These are phyloP conservation scores for Myrmecobius fasciatus DNA, from an alignment of 2,113 vertebrate species.

Conservation along the genomic window DNA sequence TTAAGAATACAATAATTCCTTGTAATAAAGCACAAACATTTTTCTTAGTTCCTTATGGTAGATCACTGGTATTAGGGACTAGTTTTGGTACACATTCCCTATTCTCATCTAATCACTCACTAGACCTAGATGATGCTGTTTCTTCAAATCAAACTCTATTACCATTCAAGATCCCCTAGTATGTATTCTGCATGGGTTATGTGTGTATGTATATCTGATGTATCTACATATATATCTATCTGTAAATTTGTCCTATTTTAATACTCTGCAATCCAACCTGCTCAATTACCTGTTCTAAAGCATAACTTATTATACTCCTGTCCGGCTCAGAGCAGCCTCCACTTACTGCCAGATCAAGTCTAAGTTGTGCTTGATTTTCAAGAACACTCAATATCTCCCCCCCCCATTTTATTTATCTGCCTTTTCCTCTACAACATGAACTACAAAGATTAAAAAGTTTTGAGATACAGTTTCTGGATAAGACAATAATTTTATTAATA, in stretches of 20 bases:
- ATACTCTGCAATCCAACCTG: background rate
- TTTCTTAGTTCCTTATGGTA: background rate
- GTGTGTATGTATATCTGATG: background rate
- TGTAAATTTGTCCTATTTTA: background rate
- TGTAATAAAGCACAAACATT: background rate
- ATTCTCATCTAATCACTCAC: background rate
- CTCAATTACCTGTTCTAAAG: background rate
- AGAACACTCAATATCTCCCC: background rate
- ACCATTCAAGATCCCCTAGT: background rate
- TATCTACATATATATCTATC: background rate
- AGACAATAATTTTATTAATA: too few species aligned
- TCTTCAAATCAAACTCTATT: background rate
- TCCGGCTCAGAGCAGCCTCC: background rate
- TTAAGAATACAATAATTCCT: background rate
- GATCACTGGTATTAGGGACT: background rate
- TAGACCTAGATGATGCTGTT: background rate
- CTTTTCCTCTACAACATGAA: background rate
- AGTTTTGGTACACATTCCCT: background rate
- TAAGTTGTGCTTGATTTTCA: background rate
- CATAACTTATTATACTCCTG: background rate
- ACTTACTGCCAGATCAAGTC: background rate
- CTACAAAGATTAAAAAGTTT: too few species aligned
- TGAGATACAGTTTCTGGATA: too few species aligned
- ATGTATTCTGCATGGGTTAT: background rate
- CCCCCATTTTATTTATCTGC: background rate